phyloP scores from a whole-genome alignment of 2,113 vertebrate genomes.

The Odontophorus gujanensis region DNA sequence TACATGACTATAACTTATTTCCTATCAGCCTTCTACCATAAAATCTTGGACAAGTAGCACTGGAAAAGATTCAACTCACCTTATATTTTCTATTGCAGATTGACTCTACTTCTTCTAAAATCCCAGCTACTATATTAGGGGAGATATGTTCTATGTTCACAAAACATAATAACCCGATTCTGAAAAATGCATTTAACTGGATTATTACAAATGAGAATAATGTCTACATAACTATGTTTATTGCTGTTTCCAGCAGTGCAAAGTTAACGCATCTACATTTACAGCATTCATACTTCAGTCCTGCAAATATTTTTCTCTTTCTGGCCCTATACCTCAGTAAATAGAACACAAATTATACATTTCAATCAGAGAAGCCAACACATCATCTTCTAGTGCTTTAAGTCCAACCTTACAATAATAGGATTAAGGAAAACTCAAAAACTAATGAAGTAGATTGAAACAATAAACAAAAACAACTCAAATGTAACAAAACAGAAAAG shows the following conservation, averaged over 20 bases:
- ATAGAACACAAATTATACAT: too few species aligned
- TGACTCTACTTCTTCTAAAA: not conserved
- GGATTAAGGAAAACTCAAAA: not conserved
- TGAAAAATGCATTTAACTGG: conserved; percentile 46
- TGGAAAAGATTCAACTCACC: not conserved
- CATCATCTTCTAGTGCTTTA: not conserved
- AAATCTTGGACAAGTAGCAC: not conserved
- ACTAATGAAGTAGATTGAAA: not conserved
- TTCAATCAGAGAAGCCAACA: not conserved
- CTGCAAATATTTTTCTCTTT: not conserved
- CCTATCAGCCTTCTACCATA: not conserved
- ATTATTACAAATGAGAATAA: conserved; percentile 19
- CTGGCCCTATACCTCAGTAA: not conserved
- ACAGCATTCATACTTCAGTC: not conserved
- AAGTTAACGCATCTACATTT: not conserved
- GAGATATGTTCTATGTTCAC: not conserved
- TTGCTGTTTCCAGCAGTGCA: not conserved
- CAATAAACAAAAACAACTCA: not conserved
- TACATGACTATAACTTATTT: not conserved
- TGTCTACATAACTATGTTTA: not conserved
- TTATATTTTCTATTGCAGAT: not conserved
- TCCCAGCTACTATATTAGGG: not conserved
- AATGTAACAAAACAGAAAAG: not conserved
- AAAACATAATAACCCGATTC: conserved; percentile 6
- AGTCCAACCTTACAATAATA: accelerated